Evolutionary conservation across 2,888 invertebrate species (phyloP).

Genomic region (Tetramorium bicarinatum): DNA sequence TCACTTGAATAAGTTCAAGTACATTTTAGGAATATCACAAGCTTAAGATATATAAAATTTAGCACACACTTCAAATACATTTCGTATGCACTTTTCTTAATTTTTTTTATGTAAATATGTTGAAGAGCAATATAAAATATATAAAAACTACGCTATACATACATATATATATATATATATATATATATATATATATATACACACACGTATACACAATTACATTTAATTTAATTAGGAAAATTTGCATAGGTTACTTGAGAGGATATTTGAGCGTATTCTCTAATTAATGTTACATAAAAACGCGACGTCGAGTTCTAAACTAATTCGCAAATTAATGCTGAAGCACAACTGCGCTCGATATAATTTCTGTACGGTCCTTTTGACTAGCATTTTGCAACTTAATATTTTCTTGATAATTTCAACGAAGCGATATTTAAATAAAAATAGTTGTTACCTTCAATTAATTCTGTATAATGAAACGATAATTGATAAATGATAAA

Average conservation of each 20-base stretch:
- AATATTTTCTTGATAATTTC: neutral
- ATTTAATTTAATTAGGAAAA: conserved; percentile 14
- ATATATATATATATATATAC: too few relatives aligned
- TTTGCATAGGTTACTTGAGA: neutral
- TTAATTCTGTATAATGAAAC: neutral
- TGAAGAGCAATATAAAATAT: neutral
- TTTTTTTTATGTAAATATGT: neutral
- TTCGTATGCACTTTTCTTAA: neutral
- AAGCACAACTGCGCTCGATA: neutral
- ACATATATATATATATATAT: too few relatives aligned
- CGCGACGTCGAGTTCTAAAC: conserved; percentile 25
- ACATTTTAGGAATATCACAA: neutral
- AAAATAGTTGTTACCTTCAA: neutral
- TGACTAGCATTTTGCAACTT: neutral
- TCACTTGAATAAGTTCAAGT: neutral
- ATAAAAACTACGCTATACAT: neutral
- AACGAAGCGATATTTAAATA: neutral
- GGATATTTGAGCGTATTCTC: neutral
- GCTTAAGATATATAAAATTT: neutral
- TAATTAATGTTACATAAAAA: conserved; percentile 41
- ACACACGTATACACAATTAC: neutral
- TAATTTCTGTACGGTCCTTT: neutral
- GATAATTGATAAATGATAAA: neutral
- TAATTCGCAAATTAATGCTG: conserved; percentile 28
- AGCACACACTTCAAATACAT: neutral